phyloP scores from a whole-genome alignment of 2,113 vertebrate genomes.

The Syrmaticus mikado region DNA sequence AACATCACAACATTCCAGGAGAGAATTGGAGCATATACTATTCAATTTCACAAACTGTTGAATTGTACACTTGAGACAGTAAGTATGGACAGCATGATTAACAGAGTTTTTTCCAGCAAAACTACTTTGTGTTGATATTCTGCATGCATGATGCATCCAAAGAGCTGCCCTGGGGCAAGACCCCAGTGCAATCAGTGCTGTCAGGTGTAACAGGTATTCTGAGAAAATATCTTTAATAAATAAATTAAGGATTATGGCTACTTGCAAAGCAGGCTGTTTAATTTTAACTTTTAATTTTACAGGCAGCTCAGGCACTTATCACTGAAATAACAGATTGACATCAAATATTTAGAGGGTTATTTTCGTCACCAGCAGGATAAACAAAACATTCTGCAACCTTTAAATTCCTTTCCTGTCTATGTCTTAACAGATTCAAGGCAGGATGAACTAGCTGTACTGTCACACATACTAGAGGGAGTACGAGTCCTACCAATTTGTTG shows the following conservation, averaged over 20 bases:
- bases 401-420: not conserved
- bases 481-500: not conserved
- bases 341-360: not conserved
- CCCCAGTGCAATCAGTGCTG: slow-evolving; percentile 36
- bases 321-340: not conserved
- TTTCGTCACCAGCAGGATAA: not conserved
- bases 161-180: slow-evolving; percentile 25
- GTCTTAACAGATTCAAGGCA: not conserved
- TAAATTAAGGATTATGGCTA: slow-evolving; percentile 29
- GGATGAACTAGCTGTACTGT: not conserved
- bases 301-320: not conserved
- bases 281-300: not conserved
- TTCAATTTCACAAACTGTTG: slow-evolving; percentile 67
- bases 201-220: slow-evolving; percentile 42
- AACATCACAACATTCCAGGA: slow-evolving; percentile 51
- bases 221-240: slow-evolving; percentile 35
- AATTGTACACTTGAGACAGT: slow-evolving; percentile 59
- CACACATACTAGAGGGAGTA: not conserved
- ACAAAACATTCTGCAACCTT: not conserved
- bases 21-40: slow-evolving; percentile 64
- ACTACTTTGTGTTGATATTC: slow-evolving; percentile 37
- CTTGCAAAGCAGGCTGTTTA: not conserved
- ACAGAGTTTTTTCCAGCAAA: slow-evolving; percentile 47
- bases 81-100: slow-evolving; percentile 60
- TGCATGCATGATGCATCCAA: not conserved